Conservation (phyloP, 2,888 invertebrate genomes). For the Drosophila mulleri region DNA sequence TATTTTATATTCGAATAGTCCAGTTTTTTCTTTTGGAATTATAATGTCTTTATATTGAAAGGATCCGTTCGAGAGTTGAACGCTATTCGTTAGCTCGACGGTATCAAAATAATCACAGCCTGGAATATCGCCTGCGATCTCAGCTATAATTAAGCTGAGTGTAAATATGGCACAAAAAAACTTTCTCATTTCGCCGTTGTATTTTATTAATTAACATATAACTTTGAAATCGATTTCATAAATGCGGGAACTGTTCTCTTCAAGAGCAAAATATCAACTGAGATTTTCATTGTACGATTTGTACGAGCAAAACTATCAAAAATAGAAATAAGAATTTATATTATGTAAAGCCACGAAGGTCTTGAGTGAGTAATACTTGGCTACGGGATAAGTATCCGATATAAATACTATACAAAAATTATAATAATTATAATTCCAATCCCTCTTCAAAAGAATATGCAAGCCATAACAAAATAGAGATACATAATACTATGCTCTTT, state of each 20-base stretch:
- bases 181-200: not conserved
- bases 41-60: too few relatives aligned
- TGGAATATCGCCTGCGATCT: too few relatives aligned
- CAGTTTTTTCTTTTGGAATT: too few relatives aligned
- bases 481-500: too few relatives aligned
- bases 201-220: not conserved
- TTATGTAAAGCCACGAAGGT: not conserved
- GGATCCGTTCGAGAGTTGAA: too few relatives aligned
- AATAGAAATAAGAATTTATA: not conserved
- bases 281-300: not conserved
- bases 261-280: slow-evolving; percentile 1
- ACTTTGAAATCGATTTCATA: not conserved
- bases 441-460: too few relatives aligned
- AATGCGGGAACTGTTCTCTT: not conserved
- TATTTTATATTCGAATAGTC: too few relatives aligned
- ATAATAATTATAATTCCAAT: too few relatives aligned
- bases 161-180: not conserved
- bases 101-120: too few relatives aligned
- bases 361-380: not conserved
- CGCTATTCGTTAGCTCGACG: too few relatives aligned
- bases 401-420: too few relatives aligned
- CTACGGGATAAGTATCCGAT: not conserved
- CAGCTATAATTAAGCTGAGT: not conserved
- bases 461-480: too few relatives aligned
- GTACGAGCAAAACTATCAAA: not conserved